Conservation (phyloP, 2,113 vertebrate genomes). For the Aleadryas rufinucha region DNA sequence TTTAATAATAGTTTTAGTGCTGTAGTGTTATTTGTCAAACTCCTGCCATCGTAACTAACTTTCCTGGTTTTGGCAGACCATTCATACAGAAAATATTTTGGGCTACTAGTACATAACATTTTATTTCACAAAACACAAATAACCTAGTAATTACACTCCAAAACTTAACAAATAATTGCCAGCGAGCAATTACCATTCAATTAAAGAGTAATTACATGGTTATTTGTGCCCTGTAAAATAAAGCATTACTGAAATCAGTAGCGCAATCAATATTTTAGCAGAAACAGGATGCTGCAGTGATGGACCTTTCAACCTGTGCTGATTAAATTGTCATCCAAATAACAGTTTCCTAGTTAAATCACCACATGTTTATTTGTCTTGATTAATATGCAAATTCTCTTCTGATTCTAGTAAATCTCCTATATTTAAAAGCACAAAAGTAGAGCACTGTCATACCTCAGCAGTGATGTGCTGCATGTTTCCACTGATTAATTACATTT, state of each 20-base stretch:
- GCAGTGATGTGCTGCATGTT: background rate
- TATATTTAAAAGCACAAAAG: slow-evolving; percentile 49
- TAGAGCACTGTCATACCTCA: slow-evolving; percentile 15
- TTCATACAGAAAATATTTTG: background rate
- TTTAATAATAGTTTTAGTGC: slow-evolving; percentile 24
- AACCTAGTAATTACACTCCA: slow-evolving; percentile 70
- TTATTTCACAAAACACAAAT: slow-evolving; percentile 69
- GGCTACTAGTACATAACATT: slow-evolving; percentile 47
- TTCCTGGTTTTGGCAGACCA: background rate
- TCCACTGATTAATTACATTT: slow-evolving; percentile 14
- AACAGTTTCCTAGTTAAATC: slow-evolving; percentile 68
- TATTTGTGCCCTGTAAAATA: slow-evolving; percentile 76
- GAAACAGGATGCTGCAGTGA: slow-evolving; percentile 67
- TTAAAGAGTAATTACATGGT: slow-evolving; percentile 78
- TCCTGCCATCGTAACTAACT: background rate
- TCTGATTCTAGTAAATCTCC: slow-evolving; percentile 56
- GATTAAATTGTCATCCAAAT: slow-evolving; percentile 75
- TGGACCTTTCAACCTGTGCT: slow-evolving; percentile 72
- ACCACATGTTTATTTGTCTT: slow-evolving; percentile 73
- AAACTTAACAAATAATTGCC: slow-evolving; percentile 73
- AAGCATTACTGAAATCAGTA: slow-evolving; percentile 72
- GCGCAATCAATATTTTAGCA: slow-evolving; percentile 75
- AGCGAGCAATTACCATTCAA: slow-evolving; percentile 77
- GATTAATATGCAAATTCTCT: slow-evolving; percentile 74
- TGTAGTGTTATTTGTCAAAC: slow-evolving; percentile 2